phyloP scores from a whole-genome alignment of 2,888 invertebrate genomes.

The Dryobotodes eremita region DNA sequence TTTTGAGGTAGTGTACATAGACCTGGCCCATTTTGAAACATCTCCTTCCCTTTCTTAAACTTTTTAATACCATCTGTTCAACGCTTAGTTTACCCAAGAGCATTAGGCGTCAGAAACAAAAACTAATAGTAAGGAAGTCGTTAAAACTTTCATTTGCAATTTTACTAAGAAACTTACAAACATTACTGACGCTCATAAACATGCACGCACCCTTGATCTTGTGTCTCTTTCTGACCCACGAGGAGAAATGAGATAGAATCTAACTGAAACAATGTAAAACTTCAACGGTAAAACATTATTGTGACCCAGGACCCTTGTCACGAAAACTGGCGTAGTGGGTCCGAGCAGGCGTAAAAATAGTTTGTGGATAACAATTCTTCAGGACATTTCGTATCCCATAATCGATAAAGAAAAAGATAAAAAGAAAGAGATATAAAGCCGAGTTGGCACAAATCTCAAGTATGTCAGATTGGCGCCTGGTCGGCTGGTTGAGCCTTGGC shows the following conservation, averaged over 20 bases:
- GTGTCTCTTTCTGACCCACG: conserved; percentile 13
- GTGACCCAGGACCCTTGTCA: conserved; percentile 58
- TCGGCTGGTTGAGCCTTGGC: conserved; percentile 73
- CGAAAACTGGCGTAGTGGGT: conserved; percentile 32
- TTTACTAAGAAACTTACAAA: conserved; percentile 38
- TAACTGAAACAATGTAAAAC: conserved; percentile 56
- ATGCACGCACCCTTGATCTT: conserved; percentile 33
- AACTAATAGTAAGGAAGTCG: neutral
- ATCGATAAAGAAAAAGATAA: conserved; percentile 69
- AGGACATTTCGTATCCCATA: conserved; percentile 43
- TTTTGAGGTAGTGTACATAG: too few relatives aligned
- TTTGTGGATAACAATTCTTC: conserved; percentile 47
- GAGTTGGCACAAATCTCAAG: conserved; percentile 81
- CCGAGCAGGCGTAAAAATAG: conserved; percentile 58
- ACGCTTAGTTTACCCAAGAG: neutral
- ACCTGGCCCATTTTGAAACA: too few relatives aligned
- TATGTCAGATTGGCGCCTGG: conserved; percentile 80
- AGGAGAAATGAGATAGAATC: conserved; percentile 6
- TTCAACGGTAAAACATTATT: conserved; percentile 53
- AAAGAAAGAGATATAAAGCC: conserved; percentile 64
- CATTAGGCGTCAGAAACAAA: neutral
- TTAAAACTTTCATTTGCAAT: conserved; percentile 42
- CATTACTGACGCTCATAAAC: conserved; percentile 42
- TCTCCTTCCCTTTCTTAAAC: neutral
- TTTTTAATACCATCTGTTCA: neutral